A percentile compares a stretch with the other conserved stretches of the same genome.
These are phyloP conservation scores for Apodemus sylvaticus DNA, from an alignment of 2,113 vertebrate species.

Conservation along the genomic window DNA sequence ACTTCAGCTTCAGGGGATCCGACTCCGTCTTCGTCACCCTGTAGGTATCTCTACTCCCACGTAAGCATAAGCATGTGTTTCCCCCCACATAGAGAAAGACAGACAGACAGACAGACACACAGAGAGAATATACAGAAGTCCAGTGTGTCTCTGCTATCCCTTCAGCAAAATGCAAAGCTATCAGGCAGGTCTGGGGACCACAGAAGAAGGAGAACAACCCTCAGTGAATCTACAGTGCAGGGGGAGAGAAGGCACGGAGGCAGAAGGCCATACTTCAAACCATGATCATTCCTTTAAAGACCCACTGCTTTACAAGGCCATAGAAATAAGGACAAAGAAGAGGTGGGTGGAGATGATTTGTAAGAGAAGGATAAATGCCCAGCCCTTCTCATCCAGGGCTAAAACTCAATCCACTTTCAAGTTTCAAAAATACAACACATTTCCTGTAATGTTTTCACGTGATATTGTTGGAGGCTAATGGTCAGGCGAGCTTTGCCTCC, in stretches of 20 bases:
- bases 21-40: not conserved
- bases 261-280: not conserved
- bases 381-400: not conserved
- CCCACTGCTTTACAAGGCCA: not conserved
- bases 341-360: not conserved
- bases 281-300: rapidly evolving
- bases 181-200: not conserved
- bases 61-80: not conserved
- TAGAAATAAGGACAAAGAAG: not conserved
- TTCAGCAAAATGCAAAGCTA: not conserved
- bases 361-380: not conserved
- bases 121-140: not conserved
- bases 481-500: conserved; percentile 68
- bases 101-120: too few relatives aligned
- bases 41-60: not conserved
- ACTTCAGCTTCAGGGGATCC: not conserved
- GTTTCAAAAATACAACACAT: too few relatives aligned
- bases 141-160: rapidly evolving
- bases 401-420: not conserved
- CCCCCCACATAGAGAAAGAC: not conserved
- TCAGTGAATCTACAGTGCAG: not conserved
- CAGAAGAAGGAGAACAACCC: not conserved
- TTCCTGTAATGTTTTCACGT: not conserved
- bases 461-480: not conserved
- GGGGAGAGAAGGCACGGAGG: not conserved